Conservation (phyloP, 92 coral and sea anemone genomes). For the Epizoanthus stellaris region DNA sequence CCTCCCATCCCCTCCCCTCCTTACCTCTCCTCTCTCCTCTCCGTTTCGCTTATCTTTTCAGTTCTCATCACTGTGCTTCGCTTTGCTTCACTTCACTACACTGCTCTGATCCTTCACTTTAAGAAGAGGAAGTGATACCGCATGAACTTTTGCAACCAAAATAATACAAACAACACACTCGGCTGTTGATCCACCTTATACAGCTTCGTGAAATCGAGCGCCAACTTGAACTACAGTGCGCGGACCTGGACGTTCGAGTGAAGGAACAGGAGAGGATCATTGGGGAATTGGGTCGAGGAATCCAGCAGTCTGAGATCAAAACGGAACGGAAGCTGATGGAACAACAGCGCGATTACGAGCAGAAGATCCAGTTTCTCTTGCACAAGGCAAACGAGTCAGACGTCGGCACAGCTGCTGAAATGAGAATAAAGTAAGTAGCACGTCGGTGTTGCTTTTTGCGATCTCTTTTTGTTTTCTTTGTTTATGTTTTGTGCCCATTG, state of each 20-base stretch:
- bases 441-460: not conserved
- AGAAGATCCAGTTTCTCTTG: conserved; percentile 93
- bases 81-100: too few species aligned
- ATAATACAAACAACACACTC: not conserved
- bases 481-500: not conserved
- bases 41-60: too few species aligned
- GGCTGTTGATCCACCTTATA: not conserved
- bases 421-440: conserved; percentile 48
- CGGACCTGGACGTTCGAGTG: conserved; percentile 75
- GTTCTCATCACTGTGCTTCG: too few species aligned
- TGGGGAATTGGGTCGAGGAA: conserved; percentile 93
- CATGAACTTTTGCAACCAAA: too few species aligned
- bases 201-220: conserved; percentile 51
- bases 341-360: conserved; percentile 89
- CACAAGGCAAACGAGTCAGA: conserved; percentile 85
- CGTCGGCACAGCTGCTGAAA: conserved; percentile 45
- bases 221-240: conserved; percentile 59
- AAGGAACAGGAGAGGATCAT: conserved; percentile 93
- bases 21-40: too few species aligned
- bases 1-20: too few species aligned
- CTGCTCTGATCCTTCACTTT: not conserved
- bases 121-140: too few species aligned
- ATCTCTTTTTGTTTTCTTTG: not conserved
- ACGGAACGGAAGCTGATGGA: conserved; percentile 88
- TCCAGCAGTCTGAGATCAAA: conserved; percentile 81